Base-by-base conservation (phyloP, 2,888 invertebrate species). In the Gibbula magus region DNA sequence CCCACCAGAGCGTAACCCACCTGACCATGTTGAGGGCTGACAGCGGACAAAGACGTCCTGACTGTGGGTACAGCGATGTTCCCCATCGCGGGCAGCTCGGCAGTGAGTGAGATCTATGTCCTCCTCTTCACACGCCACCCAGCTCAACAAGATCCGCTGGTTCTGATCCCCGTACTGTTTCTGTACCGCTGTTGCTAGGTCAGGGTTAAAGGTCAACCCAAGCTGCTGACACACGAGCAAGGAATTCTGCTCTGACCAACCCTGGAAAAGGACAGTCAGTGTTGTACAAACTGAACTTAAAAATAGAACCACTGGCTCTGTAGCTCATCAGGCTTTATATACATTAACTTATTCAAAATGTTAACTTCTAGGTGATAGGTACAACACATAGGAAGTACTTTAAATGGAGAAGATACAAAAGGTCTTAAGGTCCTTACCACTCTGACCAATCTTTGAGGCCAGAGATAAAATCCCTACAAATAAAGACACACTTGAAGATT, bases 161-260 rank as follows among this genome's bases (percentile, higher is more conserved):
- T 96, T 95, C 92, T 96, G 96, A 0, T 95, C 94, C 4, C 95
- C 95, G 0, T 96, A 96, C 3, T 96, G 96, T 52, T 94, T 94
- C 0, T 75, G 29, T 96, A 94, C 90, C 97, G 96, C 86, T 98
- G 94, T 84, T 95, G 97, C 98, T 98, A 93, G 98, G 97, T 96
- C 95, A 0, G 98, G 98, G 93, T 99, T 98, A 20, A 98, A 94
- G 0, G 96, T 96, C 82, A 97, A 94, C 0, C 99, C 99, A 83
- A 99, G 93, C 93, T 99, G 99, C 93, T 98, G 96, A 90, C 99
- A 99, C 0, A 97, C 98, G 74, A 99, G 93, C 0, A 98, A 97
- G 0, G 99, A 98, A 90, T 97, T 96, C 66, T 95, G 94, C 25
- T 97, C 96, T 67, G 96, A 98, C 98, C 99, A 99, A 70, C 96